Percentiles rank a stretch among this genome's conserved stretches.
Conservation (phyloP, 2,113 vertebrate species). For the Oophaga pumilio region DNA sequence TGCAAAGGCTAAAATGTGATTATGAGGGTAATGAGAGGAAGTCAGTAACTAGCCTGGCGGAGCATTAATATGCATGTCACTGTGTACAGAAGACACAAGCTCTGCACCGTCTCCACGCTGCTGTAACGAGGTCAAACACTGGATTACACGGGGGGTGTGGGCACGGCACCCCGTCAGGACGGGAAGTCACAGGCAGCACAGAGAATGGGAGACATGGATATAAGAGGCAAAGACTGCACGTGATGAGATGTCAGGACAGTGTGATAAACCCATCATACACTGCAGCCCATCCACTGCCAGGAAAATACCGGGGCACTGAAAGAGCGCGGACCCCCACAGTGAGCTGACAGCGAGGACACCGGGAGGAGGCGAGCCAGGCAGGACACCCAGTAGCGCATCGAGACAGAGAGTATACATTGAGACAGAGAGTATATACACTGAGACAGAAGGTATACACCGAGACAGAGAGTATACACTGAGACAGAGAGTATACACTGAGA, state of each 20-base stretch:
- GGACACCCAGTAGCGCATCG: not conserved
- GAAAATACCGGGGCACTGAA: slow-evolving; percentile 21
- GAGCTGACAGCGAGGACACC: not conserved
- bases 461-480: not conserved
- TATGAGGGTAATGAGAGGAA: slow-evolving; percentile 40
- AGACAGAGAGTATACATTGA: not conserved
- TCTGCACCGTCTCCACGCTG: not conserved
- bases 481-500: not conserved
- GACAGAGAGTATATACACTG: not conserved
- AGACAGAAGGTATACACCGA: not conserved
- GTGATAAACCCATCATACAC: not conserved
- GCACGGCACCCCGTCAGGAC: not conserved
- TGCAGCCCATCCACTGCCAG: not conserved
- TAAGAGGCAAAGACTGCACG: not conserved
- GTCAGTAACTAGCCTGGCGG: not conserved
- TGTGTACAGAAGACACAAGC: not conserved
- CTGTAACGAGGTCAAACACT: slow-evolving; percentile 15
- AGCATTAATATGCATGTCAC: slow-evolving; percentile 45
- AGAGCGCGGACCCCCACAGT: not conserved
- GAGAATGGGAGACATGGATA: not conserved
- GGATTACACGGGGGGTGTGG: not conserved
- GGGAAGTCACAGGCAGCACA: not conserved
- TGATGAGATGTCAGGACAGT: slow-evolving; percentile 5
- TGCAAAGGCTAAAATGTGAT: slow-evolving; percentile 40
- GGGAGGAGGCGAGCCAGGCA: no score